phyloP scores from a whole-genome alignment of 2,888 invertebrate species.

The Epicampocera succincta region DNA sequence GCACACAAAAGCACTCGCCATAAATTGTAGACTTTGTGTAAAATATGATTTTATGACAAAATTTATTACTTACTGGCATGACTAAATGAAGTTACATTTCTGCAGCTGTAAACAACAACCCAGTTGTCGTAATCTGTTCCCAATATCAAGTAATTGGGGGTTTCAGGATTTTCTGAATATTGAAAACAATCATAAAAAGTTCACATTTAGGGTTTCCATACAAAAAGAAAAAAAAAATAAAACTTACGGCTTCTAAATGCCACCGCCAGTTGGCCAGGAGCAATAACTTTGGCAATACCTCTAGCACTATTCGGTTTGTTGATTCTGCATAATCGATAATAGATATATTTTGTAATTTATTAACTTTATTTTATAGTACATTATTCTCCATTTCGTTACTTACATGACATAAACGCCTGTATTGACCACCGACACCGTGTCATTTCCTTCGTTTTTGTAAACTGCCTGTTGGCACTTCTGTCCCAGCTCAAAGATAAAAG shows the following conservation, averaged over 20 bases:
- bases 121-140: slow-evolving; percentile 85
- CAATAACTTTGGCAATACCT: slow-evolving; percentile 76
- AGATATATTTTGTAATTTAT: no score
- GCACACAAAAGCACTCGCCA: slow-evolving; percentile 19
- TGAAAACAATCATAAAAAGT: background rate
- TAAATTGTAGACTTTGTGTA: slow-evolving; percentile 21
- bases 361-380: no score
- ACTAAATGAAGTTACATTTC: slow-evolving; percentile 73
- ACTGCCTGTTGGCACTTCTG: slow-evolving; percentile 89
- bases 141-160: slow-evolving; percentile 83
- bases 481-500: slow-evolving; percentile 88
- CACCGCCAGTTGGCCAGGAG: slow-evolving; percentile 76
- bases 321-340: slow-evolving; percentile 69
- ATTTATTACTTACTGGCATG: slow-evolving; percentile 76
- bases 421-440: slow-evolving; percentile 82
- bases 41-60: slow-evolving; percentile 15
- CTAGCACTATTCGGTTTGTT: slow-evolving; percentile 73
- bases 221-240: background rate
- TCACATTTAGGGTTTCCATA: background rate
- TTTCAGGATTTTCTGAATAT: slow-evolving; percentile 65
- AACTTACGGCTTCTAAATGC: slow-evolving; percentile 74
- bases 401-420: slow-evolving; percentile 77
- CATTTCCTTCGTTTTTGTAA: slow-evolving; percentile 83
- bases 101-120: slow-evolving; percentile 85
- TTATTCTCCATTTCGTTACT: slow-evolving; percentile 66